Evolutionary conservation across 2,888 invertebrate genomes (phyloP), one percentile per base, ranked within the genome.

Genomic region (Halictus quadricinctus): DNA sequence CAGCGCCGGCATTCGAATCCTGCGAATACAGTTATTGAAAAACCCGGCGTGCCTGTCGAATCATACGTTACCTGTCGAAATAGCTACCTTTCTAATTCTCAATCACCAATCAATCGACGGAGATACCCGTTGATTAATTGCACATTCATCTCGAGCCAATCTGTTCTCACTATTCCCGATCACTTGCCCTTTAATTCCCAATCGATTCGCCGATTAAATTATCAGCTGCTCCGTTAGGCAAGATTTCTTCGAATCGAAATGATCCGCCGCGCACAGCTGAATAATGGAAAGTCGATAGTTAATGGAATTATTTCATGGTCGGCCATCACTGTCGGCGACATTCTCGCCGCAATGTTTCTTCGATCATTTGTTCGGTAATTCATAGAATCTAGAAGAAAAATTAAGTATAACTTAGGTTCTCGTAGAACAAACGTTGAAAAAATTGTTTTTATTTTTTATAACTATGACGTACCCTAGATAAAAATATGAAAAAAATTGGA

Each of bases 11-110:
- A 74, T 58, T 81, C 81, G 58, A 58, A 25, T 48, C 25, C 36
- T 36, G 13, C 25, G 58, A 79, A 74, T 81, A 81, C 79, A 81
- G 81, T 81, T 79, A 81, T 81, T 69, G 81, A 81, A 81, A 79
- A 74, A 54, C 12, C 46, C 4, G 58, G 18, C 43, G n/a, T 54
- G 78, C 29, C 15, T 4, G 7, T 76, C 58, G 12, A 69, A 79
- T 79, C 54, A 50, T 64, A 43, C 66, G 69, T 79, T 36, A 50
- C 54, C 10, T 69, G 41, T 69, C 46, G 54, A 66, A 74, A 79
- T 48, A 70, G 79, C 81, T 69, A 50, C 75, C 82, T 76, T 80
- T 83, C 80, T 75, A 75, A 76, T 75, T 74, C 60, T 43, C 10
- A 46, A 72, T 75, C 70, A 46, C 15, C n/a, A 41, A 60, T 76